Conservation (phyloP, 37 sponge, comb jelly and placozoan genomes). For the Ianthella basta region DNA sequence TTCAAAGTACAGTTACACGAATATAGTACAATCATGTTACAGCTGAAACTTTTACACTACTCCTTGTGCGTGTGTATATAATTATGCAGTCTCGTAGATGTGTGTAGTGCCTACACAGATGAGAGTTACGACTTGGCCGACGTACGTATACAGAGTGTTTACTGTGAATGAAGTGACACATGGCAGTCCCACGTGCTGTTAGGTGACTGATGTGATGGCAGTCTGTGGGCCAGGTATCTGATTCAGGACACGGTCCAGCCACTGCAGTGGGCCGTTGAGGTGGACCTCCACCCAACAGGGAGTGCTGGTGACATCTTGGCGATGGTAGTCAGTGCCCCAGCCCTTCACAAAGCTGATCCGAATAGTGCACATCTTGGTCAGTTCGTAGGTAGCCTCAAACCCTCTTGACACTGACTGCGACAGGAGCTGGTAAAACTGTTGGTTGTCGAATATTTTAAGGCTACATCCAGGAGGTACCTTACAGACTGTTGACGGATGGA, state of each 20-base stretch:
- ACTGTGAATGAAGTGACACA: no score
- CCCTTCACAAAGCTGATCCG: conserved; percentile 98
- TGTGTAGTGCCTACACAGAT: no score
- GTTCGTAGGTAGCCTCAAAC: conserved; percentile 89
- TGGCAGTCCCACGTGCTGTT: not conserved
- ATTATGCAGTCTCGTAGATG: no score
- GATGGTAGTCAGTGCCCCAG: conserved; percentile 97
- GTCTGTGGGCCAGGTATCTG: conserved; percentile 71
- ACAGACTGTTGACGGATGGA: conserved; percentile 96
- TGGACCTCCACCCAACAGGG: conserved; percentile 98
- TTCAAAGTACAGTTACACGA: no score
- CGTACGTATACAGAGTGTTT: no score
- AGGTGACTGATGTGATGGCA: conserved; percentile 52
- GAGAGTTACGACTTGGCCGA: no score
- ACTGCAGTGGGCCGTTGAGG: conserved; percentile 90
- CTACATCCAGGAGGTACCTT: conserved; percentile 95
- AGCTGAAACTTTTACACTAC: no score
- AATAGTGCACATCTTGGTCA: conserved; percentile 96
- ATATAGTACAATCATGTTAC: no score
- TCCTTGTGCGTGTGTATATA: no score
- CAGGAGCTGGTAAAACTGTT: conserved; percentile 90
- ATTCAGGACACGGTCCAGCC: conserved; percentile 93
- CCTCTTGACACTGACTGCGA: conserved; percentile 88
- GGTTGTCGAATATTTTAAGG: conserved; percentile 97
- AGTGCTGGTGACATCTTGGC: conserved; percentile 97